A percentile compares a stretch with the other conserved stretches of the same genome.
These are phyloP conservation scores for Blennius ocellaris DNA, from an alignment of 2,113 vertebrate species.

Conservation along the genomic window DNA sequence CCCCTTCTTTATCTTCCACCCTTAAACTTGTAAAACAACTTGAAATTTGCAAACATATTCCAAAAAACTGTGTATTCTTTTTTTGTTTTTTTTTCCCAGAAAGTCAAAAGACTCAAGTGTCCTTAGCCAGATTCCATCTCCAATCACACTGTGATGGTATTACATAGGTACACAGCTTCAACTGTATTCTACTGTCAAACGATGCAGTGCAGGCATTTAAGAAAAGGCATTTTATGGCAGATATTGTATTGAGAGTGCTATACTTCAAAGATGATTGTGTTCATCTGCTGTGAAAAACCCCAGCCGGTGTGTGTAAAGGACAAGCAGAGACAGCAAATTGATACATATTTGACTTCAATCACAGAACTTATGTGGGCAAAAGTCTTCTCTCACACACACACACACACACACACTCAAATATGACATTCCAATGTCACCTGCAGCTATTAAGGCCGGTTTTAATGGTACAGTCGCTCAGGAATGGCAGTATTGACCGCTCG, in stretches of 20 bases:
- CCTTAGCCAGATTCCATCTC: too few species aligned
- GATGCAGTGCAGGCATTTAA: too few species aligned
- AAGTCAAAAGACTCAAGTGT: too few species aligned
- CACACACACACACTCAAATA: slow-evolving; percentile 19
- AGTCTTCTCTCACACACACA: slow-evolving; percentile 8
- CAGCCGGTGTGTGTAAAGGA: slow-evolving; percentile 29
- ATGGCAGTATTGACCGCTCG: slow-evolving; percentile 57
- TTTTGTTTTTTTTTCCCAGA: too few species aligned
- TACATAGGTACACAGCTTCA: too few species aligned
- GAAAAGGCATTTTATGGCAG: too few species aligned
- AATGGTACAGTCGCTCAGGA: slow-evolving; percentile 41
- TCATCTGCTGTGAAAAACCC: background rate
- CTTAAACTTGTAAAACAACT: too few species aligned
- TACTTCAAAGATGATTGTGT: background rate
- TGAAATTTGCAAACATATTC: too few species aligned
- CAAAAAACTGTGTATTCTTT: too few species aligned
- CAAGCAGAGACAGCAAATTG: slow-evolving; percentile 27
- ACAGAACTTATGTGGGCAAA: slow-evolving; percentile 25
- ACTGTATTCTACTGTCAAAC: too few species aligned
- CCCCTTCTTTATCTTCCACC: too few species aligned
- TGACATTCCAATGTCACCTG: slow-evolving; percentile 66
- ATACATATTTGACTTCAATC: slow-evolving; percentile 27
- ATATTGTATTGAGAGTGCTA: background rate
- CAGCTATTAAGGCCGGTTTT: slow-evolving; percentile 35
- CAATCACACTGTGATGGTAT: too few species aligned